A percentile compares a stretch with the other conserved stretches of the same genome.
Conservation (phyloP, 2,888 invertebrate genomes). For the Acheta domesticus region DNA sequence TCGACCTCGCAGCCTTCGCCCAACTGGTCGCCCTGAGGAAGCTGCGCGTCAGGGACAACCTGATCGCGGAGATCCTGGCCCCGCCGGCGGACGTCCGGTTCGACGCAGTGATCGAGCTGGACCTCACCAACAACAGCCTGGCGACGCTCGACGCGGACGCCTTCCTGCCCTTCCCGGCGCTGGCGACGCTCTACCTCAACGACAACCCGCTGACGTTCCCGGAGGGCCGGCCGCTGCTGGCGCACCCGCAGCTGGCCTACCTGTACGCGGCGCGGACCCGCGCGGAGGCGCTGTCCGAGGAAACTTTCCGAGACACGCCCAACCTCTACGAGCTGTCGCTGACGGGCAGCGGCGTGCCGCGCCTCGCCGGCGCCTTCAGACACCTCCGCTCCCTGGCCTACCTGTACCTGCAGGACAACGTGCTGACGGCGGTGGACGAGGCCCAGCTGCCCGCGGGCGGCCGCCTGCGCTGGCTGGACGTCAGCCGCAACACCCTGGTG, state of each 20-base stretch:
- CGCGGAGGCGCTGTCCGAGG: neutral
- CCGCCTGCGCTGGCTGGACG: neutral
- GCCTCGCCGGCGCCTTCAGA: neutral
- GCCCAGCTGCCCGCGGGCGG: neutral
- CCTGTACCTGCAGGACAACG: neutral
- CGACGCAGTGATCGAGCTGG: neutral
- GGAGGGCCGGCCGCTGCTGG: neutral
- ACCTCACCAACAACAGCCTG: neutral
- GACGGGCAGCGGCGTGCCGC: neutral
- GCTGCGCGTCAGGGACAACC: too few species aligned
- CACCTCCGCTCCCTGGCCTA: neutral
- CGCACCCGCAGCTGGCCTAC: neutral
- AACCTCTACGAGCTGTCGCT: neutral
- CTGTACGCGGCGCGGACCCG: neutral
- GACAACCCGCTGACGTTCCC: neutral
- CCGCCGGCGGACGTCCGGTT: too few species aligned
- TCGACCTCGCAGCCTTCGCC: too few species aligned
- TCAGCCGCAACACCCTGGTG: neutral
- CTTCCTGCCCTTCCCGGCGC: neutral
- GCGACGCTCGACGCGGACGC: neutral
- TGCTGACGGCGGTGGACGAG: neutral
- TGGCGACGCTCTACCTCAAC: neutral
- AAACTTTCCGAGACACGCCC: neutral
- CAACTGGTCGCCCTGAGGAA: too few species aligned
- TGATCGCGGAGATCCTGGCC: too few species aligned